These are phyloP conservation scores for Theonella swinhoei DNA, from an alignment of 37 sponge, comb jelly and placozoan species.

Conservation along the genomic window DNA sequence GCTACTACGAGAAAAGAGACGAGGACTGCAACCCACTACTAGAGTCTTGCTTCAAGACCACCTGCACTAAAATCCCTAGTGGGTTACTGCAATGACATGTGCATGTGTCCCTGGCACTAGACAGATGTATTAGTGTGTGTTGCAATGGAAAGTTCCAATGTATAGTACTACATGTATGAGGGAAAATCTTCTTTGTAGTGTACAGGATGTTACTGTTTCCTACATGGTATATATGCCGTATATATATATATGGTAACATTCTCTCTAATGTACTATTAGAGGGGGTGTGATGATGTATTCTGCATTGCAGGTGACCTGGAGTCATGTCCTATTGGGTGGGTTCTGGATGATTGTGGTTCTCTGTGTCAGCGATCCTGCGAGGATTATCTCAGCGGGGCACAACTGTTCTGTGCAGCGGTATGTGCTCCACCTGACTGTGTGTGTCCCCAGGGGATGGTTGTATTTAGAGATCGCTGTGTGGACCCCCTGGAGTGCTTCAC, in stretches of 20 bases:
- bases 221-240: no score
- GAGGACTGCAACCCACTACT: not conserved
- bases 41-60: not conserved
- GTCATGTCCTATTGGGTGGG: slow-evolving; percentile 24
- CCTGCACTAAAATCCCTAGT: not conserved
- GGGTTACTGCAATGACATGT: no score
- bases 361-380: slow-evolving; percentile 20
- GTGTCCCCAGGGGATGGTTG: slow-evolving; percentile 22
- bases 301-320: no score
- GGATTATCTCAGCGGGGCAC: not conserved
- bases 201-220: no score
- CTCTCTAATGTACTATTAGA: no score
- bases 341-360: slow-evolving; percentile 9
- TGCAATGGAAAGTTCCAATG: no score
- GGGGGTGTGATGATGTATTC: no score
- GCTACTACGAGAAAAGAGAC: not conserved
- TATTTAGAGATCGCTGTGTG: slow-evolving; percentile 34
- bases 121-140: no score
- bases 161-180: no score
- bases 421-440: slow-evolving; percentile 30
- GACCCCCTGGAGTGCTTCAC: slow-evolving; percentile 27
- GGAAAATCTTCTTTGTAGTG: no score
- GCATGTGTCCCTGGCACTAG: no score
- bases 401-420: not conserved
- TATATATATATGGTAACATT: no score